phyloP scores from a whole-genome alignment of 1,140 invertebrate species.

The Rhagoletis pomonella region DNA sequence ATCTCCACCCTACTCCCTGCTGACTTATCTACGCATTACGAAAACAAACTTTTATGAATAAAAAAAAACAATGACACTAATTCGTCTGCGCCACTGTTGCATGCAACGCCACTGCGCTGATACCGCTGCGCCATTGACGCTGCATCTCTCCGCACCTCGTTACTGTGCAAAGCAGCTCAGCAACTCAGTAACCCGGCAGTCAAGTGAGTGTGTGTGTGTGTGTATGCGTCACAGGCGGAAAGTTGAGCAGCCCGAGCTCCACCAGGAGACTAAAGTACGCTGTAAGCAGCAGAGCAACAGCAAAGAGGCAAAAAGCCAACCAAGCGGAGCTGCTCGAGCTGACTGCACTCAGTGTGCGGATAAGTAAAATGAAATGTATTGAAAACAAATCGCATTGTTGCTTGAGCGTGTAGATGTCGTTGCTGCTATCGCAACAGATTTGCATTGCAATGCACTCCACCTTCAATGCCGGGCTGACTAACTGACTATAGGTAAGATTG shows the following conservation, averaged over 20 bases:
- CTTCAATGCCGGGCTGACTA: background rate
- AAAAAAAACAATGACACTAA: conserved; percentile 23
- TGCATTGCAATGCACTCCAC: conserved; percentile 19
- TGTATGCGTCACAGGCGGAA: too few species aligned
- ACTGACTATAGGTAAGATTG: conserved; percentile 6
- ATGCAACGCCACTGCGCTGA: background rate
- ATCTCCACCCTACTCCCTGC: background rate
- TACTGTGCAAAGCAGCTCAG: background rate
- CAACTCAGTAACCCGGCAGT: background rate
- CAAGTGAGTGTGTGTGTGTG: background rate
- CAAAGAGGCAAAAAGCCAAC: conserved; percentile 18
- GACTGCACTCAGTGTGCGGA: background rate
- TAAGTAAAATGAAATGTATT: conserved; percentile 31
- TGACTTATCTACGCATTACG: background rate
- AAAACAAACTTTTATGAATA: conserved; percentile 18
- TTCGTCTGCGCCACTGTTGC: conserved; percentile 24
- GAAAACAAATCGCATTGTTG: conserved; percentile 12
- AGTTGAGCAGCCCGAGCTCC: background rate
- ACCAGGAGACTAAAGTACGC: background rate
- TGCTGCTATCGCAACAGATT: conserved; percentile 3
- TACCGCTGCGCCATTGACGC: background rate
- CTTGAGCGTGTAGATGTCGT: background rate
- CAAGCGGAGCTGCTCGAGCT: background rate
- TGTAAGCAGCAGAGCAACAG: background rate
- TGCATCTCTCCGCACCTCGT: background rate